Percentiles rank a stretch among this genome's conserved stretches.
Conservation (phyloP, 1,140 invertebrate genomes). For the Acromyrmex echinatior region DNA sequence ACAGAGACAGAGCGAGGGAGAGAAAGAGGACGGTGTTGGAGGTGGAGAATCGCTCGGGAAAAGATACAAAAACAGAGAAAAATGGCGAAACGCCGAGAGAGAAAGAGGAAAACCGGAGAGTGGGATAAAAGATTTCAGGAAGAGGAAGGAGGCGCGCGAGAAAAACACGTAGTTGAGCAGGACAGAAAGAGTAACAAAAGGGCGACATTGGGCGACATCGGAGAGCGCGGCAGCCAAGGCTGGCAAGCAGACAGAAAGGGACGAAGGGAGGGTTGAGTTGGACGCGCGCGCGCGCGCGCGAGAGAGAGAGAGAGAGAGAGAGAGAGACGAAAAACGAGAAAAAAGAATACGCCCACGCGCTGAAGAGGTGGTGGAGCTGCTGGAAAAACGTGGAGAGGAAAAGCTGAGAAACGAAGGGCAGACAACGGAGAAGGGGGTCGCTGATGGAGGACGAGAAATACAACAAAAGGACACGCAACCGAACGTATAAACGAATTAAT, state of each 20-base stretch:
- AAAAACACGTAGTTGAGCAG: constrained; percentile 60
- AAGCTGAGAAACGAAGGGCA: constrained; percentile 30
- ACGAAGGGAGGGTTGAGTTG: too few species aligned
- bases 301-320: not conserved
- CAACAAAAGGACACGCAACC: constrained; percentile 35
- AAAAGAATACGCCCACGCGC: not conserved
- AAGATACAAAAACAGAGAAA: constrained; percentile 57
- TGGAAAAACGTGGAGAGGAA: constrained; percentile 55
- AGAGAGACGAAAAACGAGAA: not conserved
- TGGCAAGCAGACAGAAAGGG: not conserved
- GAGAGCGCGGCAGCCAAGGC: constrained; percentile 8
- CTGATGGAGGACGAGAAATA: not conserved
- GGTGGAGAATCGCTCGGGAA: constrained; percentile 46
- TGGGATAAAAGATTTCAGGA: constrained; percentile 56
- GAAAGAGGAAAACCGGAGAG: constrained; percentile 18
- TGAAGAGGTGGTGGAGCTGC: constrained; percentile 30
- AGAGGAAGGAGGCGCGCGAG: constrained; percentile 55
- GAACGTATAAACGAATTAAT: constrained; percentile 57
- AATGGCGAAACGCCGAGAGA: constrained; percentile 45
- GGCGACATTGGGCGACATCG: constrained; percentile 30
- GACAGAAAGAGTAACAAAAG: constrained; percentile 61
- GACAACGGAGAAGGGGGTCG: not conserved
- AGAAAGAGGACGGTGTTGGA: constrained; percentile 3
- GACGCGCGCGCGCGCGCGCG: too few species aligned
- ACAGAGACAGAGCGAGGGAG: not conserved